Percentiles rank a stretch among this genome's conserved stretches.
Evolutionary conservation across 1,140 invertebrate species (phyloP).

Genomic region (Caenorhabditis inopinata): DNA sequence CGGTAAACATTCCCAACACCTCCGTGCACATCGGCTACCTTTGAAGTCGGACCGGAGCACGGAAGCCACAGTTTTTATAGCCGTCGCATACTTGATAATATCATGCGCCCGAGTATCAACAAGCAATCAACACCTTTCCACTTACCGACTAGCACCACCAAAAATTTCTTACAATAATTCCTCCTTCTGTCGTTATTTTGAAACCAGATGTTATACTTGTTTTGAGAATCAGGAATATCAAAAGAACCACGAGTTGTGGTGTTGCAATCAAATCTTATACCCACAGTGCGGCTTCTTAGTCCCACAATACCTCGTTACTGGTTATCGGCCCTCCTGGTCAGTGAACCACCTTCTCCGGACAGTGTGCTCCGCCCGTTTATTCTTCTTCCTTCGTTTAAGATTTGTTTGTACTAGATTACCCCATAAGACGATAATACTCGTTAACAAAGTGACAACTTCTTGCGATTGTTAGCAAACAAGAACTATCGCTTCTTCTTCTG

Average conservation of each 20-base stretch:
- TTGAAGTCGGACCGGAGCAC: conserved; percentile 13
- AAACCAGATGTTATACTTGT: background rate
- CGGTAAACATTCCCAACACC: conserved; percentile 19
- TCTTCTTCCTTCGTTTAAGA: background rate
- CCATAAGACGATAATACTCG: conserved; percentile 29
- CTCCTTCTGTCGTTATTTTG: background rate
- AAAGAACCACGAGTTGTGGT: no score
- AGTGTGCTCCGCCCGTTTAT: conserved; percentile 10
- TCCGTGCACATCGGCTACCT: conserved; percentile 18
- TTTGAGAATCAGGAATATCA: background rate
- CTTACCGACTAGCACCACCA: conserved; percentile 16
- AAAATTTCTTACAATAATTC: conserved; percentile 13
- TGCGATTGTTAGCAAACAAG: conserved; percentile 2
- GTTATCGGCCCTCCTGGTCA: no score
- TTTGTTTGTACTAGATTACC: conserved; percentile 23
- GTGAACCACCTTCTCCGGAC: background rate
- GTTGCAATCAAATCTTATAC: no score
- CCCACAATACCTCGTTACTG: background rate
- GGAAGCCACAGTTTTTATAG: conserved; percentile 27
- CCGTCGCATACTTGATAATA: conserved; percentile 17
- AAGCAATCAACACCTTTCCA: conserved; percentile 16
- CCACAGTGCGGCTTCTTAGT: background rate
- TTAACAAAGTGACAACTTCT: conserved; percentile 31
- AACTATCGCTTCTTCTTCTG: conserved; percentile 32
- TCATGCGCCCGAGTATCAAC: conserved; percentile 10